A percentile compares a stretch with the other conserved stretches of the same genome.
These are phyloP conservation scores for Ardeotis arabs DNA, from an alignment of 2,113 vertebrate genomes.

Conservation along the genomic window DNA sequence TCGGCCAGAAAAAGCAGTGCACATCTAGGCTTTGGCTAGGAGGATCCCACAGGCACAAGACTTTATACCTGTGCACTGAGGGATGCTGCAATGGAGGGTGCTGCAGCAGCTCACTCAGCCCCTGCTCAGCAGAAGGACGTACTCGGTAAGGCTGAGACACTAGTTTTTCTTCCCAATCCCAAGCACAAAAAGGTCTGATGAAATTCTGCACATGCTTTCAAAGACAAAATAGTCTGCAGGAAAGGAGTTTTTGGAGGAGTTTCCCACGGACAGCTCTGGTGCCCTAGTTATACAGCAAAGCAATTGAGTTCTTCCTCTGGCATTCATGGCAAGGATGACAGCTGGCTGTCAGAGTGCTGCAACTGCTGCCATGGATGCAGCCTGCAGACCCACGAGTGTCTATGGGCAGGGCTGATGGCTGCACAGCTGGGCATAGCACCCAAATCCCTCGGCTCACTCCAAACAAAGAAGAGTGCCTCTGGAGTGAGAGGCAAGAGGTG, in stretches of 20 bases:
- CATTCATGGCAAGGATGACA: not conserved
- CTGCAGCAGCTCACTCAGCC: not conserved
- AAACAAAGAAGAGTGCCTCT: fast-evolving
- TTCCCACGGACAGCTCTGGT: not conserved
- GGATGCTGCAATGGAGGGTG: not conserved
- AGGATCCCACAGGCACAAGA: not conserved
- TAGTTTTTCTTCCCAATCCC: not conserved
- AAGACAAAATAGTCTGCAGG: not conserved
- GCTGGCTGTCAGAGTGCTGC: not conserved
- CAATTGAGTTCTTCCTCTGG: not conserved
- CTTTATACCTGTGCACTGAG: fast-evolving
- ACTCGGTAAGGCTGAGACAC: not conserved
- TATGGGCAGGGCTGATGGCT: not conserved
- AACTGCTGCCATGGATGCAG: not conserved
- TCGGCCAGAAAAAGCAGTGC: not conserved
- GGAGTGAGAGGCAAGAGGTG: not conserved
- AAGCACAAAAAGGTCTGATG: not conserved
- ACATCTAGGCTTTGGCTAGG: not conserved
- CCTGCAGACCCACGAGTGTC: not conserved
- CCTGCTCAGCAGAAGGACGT: not conserved
- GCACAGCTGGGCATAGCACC: fast-evolving
- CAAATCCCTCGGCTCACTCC: fast-evolving
- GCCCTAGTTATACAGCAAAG: not conserved
- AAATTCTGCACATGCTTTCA: not conserved
- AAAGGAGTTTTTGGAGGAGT: not conserved